Percentiles rank a stretch among this genome's conserved stretches.
Evolutionary conservation across 2,113 vertebrate species (phyloP).

Genomic region (Coryphaenoides rupestris): DNA sequence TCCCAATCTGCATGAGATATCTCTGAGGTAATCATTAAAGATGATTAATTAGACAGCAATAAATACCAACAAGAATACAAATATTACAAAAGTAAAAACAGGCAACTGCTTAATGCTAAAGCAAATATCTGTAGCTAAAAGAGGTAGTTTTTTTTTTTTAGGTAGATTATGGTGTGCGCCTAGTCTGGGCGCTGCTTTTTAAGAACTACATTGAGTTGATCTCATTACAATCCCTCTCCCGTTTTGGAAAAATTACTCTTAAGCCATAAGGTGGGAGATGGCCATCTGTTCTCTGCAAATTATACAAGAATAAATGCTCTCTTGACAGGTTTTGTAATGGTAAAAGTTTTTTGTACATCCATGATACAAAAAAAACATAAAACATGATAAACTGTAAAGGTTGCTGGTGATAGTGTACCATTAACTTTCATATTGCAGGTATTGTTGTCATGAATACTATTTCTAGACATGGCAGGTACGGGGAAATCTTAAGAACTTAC

Average conservation of each 20-base stretch:
- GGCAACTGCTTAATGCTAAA: constrained; percentile 73
- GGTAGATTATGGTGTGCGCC: constrained; percentile 74
- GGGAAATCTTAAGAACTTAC: constrained; percentile 21
- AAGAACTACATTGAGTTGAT: constrained; percentile 67
- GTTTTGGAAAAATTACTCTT: constrained; percentile 35
- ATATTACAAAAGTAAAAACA: constrained; percentile 76
- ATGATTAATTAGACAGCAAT: constrained; percentile 77
- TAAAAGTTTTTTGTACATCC: constrained; percentile 28
- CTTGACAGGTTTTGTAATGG: constrained; percentile 62
- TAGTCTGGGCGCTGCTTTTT: constrained; percentile 66
- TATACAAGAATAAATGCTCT: constrained; percentile 21
- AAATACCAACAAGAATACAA: constrained; percentile 80
- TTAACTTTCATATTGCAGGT: constrained; percentile 50
- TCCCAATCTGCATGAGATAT: constrained; percentile 74
- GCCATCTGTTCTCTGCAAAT: constrained; percentile 21
- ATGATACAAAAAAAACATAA: constrained; percentile 42
- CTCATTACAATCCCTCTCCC: constrained; percentile 68
- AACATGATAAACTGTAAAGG: constrained; percentile 60
- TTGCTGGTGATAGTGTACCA: constrained; percentile 72
- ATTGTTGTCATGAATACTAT: constrained; percentile 40
- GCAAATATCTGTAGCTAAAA: constrained; percentile 74
- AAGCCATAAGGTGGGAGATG: constrained; percentile 42
- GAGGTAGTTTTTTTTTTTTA: constrained; percentile 71
- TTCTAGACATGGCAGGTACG: constrained; percentile 3
- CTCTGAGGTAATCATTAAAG: constrained; percentile 77